phyloP scores from a whole-genome alignment of 2,113 vertebrate genomes.

The Oenanthe oenanthe region DNA sequence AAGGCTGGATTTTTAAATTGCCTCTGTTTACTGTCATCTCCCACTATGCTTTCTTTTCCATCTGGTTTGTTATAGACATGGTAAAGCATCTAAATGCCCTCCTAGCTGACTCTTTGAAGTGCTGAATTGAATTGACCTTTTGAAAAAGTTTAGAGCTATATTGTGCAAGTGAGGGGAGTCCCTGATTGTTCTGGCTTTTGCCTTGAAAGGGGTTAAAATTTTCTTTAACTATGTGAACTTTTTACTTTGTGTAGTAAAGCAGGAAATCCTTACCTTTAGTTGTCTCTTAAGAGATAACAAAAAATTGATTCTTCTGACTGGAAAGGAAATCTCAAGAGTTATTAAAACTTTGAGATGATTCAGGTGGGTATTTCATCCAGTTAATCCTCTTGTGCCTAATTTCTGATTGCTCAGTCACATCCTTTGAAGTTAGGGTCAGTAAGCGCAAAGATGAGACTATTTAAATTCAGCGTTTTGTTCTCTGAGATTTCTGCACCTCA shows the following conservation, averaged over 20 bases:
- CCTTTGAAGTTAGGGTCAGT: constrained; percentile 56
- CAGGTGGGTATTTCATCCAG: constrained; percentile 49
- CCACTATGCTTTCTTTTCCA: constrained; percentile 63
- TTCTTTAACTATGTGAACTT: not conserved
- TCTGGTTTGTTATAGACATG: not conserved
- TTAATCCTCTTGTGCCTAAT: constrained; percentile 44
- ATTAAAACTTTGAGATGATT: constrained; percentile 49
- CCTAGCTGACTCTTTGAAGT: not conserved
- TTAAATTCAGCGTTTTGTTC: not conserved
- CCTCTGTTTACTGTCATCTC: constrained; percentile 60
- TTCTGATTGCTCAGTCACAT: constrained; percentile 36
- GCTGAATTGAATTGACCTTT: constrained; percentile 1
- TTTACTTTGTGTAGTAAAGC: constrained; percentile 15
- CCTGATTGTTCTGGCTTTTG: not conserved
- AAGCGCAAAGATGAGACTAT: not conserved
- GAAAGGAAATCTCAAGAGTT: constrained; percentile 52
- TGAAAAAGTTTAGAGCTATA: not conserved
- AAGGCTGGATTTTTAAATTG: constrained; percentile 49
- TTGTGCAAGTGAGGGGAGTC: not conserved
- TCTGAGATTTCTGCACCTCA: not conserved
- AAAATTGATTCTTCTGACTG: constrained; percentile 38
- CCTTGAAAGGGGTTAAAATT: constrained; percentile 18
- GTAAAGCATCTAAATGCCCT: constrained; percentile 28
- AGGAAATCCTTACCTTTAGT: constrained; percentile 37
- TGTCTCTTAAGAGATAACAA: constrained; percentile 52